Evolutionary conservation across 2,113 vertebrate genomes (phyloP).

Genomic region (Pachycephala philippinensis): DNA sequence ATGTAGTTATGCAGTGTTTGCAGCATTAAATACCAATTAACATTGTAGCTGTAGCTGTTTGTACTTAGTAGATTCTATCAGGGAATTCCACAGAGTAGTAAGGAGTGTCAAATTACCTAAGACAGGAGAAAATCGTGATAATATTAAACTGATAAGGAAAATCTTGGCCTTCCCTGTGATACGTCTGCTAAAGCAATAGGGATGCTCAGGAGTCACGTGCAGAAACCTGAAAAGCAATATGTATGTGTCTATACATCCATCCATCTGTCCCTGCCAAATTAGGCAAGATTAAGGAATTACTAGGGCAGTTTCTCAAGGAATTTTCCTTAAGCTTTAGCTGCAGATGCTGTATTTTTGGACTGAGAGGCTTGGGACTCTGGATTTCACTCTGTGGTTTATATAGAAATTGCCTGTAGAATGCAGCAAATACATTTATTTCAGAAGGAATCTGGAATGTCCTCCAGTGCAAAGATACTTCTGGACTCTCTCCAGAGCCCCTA

Average conservation of each 20-base stretch:
- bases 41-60: neutral
- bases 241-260: neutral
- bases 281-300: neutral
- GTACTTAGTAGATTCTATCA: neutral
- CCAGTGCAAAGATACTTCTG: neutral
- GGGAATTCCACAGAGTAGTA: neutral
- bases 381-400: neutral
- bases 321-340: neutral
- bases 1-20: constrained; percentile 43
- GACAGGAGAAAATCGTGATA: neutral
- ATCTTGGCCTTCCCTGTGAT: neutral
- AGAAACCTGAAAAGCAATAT: neutral
- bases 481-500: neutral
- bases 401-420: neutral
- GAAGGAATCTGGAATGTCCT: neutral
- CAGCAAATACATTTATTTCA: neutral
- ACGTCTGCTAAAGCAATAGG: neutral
- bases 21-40: constrained; percentile 67
- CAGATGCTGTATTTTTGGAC: neutral
- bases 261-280: neutral
- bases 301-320: neutral
- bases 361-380: neutral
- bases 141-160: neutral
- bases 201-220: neutral
- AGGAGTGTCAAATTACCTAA: neutral